Conservation (phyloP, 2,888 invertebrate genomes). For the Tupiocoris notatus region DNA sequence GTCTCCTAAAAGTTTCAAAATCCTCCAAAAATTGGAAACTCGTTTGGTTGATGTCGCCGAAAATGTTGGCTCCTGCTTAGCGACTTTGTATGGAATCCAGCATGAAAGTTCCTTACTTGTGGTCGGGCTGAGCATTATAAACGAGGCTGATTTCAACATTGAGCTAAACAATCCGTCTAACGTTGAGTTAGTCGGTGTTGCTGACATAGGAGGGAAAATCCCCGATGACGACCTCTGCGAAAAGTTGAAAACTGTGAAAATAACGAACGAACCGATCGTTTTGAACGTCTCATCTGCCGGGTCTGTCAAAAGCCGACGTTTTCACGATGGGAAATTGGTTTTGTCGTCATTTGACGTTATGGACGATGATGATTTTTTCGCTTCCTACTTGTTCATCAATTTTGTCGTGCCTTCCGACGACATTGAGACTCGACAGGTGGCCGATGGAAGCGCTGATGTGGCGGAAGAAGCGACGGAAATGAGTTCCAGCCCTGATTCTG, state of each 20-base stretch:
- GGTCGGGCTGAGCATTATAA: constrained; percentile 8
- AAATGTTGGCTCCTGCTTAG: constrained; percentile 19
- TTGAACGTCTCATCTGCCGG: constrained; percentile 6
- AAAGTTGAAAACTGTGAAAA: constrained; percentile 9
- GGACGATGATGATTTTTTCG: constrained; percentile 19
- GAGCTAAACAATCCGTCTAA: constrained; percentile 21
- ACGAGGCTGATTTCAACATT: background rate
- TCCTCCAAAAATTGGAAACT: constrained; percentile 19
- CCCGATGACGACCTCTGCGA: constrained; percentile 12
- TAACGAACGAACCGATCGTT: constrained; percentile 2
- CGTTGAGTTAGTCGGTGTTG: constrained; percentile 19
- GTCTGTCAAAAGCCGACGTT: background rate
- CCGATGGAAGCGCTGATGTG: background rate
- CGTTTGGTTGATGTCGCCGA: constrained; percentile 16
- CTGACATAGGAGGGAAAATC: background rate
- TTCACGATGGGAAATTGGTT: constrained; percentile 11
- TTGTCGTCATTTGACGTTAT: constrained; percentile 12
- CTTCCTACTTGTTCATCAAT: constrained; percentile 19
- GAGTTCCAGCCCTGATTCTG: constrained; percentile 7
- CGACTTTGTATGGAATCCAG: constrained; percentile 11
- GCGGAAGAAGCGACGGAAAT: constrained; percentile 28
- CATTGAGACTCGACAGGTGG: background rate
- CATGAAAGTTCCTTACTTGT: background rate
- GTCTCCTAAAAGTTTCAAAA: constrained; percentile 11
- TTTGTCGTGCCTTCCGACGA: constrained; percentile 15